Percentiles rank a stretch among this genome's conserved stretches.
phyloP scores from a whole-genome alignment of 2,888 invertebrate genomes.

The Venusia cambrica region DNA sequence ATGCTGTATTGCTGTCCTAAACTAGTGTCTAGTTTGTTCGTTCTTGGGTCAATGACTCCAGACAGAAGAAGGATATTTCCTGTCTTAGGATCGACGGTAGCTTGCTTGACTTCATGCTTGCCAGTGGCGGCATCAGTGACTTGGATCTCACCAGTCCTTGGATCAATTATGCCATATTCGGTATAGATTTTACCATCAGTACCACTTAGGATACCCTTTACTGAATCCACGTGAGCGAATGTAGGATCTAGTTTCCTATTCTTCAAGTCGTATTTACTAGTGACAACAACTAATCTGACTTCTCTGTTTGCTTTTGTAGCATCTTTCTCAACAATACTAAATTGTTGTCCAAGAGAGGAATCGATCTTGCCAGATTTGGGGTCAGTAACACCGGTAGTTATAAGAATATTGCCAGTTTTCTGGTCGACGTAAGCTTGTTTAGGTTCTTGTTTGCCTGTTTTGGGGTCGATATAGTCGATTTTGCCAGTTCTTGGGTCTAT shows the following conservation, averaged over 20 bases:
- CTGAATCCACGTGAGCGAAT: conserved; percentile 73
- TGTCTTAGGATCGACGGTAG: conserved; percentile 74
- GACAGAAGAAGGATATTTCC: conserved; percentile 75
- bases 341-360: conserved; percentile 84
- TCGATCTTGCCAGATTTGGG: conserved; percentile 85
- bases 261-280: conserved; percentile 82
- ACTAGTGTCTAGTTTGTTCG: conserved; percentile 78
- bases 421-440: conserved; percentile 86
- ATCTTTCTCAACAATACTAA: conserved; percentile 84
- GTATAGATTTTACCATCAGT: conserved; percentile 84
- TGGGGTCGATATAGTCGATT: conserved; percentile 82
- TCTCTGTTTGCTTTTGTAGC: conserved; percentile 83
- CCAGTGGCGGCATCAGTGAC: conserved; percentile 68
- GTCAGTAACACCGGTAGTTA: conserved; percentile 83
- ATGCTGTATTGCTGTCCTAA: conserved; percentile 82
- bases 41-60: conserved; percentile 81
- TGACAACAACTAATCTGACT: conserved; percentile 81
- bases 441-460: conserved; percentile 83
- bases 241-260: conserved; percentile 73
- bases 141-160: conserved; percentile 78
- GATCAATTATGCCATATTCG: conserved; percentile 83
- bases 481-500: conserved; percentile 84
- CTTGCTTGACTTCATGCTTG: conserved; percentile 64
- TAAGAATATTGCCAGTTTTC: conserved; percentile 84
- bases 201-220: conserved; percentile 72